These are phyloP conservation scores for Orthosia gothica DNA, from an alignment of 2,888 invertebrate genomes.

Conservation along the genomic window DNA sequence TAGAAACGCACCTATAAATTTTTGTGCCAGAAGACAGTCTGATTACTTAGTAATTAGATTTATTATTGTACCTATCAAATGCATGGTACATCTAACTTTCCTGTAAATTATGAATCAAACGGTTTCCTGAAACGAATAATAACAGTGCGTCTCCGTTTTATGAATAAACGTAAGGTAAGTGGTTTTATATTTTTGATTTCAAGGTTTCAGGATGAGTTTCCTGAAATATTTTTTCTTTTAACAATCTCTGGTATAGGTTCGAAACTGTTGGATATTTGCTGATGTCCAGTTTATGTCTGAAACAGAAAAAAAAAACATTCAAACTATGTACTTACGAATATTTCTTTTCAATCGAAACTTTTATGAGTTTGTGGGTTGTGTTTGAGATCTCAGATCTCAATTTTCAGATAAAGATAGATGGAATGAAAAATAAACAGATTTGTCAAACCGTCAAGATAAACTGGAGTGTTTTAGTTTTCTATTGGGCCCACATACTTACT, in stretches of 20 bases:
- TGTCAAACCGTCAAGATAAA: slow-evolving; percentile 32
- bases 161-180: background rate
- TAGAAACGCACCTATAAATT: slow-evolving; percentile 14
- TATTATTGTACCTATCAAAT: background rate
- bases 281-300: slow-evolving; percentile 81
- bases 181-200: slow-evolving; percentile 59
- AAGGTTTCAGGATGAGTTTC: slow-evolving; percentile 81
- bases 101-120: no score
- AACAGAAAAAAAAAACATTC: slow-evolving; percentile 62
- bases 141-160: background rate
- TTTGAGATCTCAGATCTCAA: slow-evolving; percentile 25
- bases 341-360: slow-evolving; percentile 35
- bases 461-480: slow-evolving; percentile 50
- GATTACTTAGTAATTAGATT: slow-evolving; percentile 7
- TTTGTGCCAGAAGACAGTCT: slow-evolving; percentile 5
- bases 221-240: slow-evolving; percentile 80
- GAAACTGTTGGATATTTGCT: slow-evolving; percentile 79
- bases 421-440: slow-evolving; percentile 55
- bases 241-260: slow-evolving; percentile 79
- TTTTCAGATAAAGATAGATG: slow-evolving; percentile 23
- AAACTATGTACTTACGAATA: background rate
- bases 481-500: slow-evolving; percentile 27
- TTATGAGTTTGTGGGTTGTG: background rate
- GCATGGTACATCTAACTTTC: no score
- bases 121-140: no score